Evolutionary conservation across 2,113 vertebrate genomes (phyloP), one percentile per base, ranked within the genome.

Genomic region (Labeo rohita): DNA sequence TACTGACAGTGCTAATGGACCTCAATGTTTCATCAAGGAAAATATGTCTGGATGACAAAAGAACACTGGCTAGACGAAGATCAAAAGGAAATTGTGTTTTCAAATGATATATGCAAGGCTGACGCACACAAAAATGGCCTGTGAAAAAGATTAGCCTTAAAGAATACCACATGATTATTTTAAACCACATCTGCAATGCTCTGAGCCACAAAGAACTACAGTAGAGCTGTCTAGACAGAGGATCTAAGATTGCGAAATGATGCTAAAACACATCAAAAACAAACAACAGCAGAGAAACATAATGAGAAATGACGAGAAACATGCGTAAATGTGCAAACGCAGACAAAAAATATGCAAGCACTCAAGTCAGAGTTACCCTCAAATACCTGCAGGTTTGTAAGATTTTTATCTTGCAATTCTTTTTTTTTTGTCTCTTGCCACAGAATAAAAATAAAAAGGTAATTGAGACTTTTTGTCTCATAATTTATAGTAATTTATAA

Each of bases 201-300:
- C 54, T 79, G 10, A 59, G 36, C 54, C 52, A 21, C 61, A 18
- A 59, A 59, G 34, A 61, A 43, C 15, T 56, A 59, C 8, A 56
- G 54, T 21, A 59, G 54, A 77, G 56, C 4, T 1, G 28, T 21
- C 75, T 54, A 36, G 23, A 56, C 52, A 34, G 28, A 6, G 8
- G 4, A 59, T 43, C 36, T 59, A 18, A 36, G 34, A 43, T 13
- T 59, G 36, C 18, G 43, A 56, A 78, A 52, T 59, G 16, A 56
- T 3, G 9, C 76, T n/a, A 84, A 86, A 76, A 90, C 85, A 87
- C 86, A 89, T 18, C 56, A 88, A 86, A 52, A 80, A 80, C 13
- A 72, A 8, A 28, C 2, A 28, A 1, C 28, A 28, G 28, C 28
- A 28, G 28, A 28, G 28, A 77, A 8, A 36, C 21, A 28, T 9